Base-by-base conservation (phyloP, 2,113 vertebrate genomes). In the Pachycephala philippinensis region DNA sequence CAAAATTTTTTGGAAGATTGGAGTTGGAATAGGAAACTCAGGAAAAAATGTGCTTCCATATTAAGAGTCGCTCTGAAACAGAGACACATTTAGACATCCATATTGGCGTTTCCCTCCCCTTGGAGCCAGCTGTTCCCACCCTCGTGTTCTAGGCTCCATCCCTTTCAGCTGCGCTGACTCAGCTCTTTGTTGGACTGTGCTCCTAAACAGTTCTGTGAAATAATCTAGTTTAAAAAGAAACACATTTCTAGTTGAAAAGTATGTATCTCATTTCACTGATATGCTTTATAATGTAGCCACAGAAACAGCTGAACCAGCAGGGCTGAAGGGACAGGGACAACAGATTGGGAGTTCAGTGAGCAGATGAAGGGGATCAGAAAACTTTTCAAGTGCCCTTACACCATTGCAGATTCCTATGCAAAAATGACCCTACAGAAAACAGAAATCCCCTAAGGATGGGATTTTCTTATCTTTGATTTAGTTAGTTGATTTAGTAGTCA, bases 161-260 rank as follows among this genome's bases (percentile, higher is more conserved):
- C 61, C 31, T 57, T 84, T 56, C 3, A 2, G 30, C 61, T 68
- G 21, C 60, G 44, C 75, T 79, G 66, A 89, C 54, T 94, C 59
- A 81, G 53, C 64, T 76, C 11, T 88, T 83, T 68, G 44, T 76
- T 86, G 71, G 87, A 20, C 80, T 39, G 22, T 18, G 37, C 61
- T 95, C n/a, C 75, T 83, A 33, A 59, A 12, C 35, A 68, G 57
- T 71, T 76, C 56, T 57, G 39, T 79, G 84, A 89, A 94, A 70
- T 90, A 69, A 86, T 39, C 80, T 44, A 6, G 16, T 86, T 88
- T 90, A 65, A 90, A 95, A 93, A 83, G 61, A 96, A 96, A 49
- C 83, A 88, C 20, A 86, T 90, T 88, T 94, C 33, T 83, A 20
- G 17, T 90, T 83, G 59, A 80, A 86, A 88, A 71, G 56, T 44